These are phyloP conservation scores for Rhinogobio ventralis DNA, from an alignment of 2,797 vertebrate genomes.

Conservation along the genomic window DNA sequence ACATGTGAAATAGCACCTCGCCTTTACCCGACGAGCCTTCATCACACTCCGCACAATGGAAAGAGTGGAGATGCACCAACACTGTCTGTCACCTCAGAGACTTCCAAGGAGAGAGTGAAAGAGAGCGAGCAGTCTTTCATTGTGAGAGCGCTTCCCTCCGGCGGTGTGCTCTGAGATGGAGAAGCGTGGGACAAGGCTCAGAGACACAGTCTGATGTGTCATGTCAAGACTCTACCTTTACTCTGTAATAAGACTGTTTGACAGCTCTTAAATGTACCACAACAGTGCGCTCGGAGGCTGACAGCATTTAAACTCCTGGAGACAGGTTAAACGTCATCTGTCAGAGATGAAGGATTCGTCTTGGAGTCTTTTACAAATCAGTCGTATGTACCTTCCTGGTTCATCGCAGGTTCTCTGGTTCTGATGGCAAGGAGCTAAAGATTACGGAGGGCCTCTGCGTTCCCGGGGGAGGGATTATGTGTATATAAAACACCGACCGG, in stretches of 20 bases:
- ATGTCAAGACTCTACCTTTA: slow-evolving; percentile 61
- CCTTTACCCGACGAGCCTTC: slow-evolving; percentile 76
- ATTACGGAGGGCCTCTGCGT: not conserved
- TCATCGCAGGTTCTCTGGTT: not conserved
- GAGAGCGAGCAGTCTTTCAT: slow-evolving; percentile 52
- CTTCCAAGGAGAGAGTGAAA: slow-evolving; percentile 31
- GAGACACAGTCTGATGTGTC: slow-evolving; percentile 55
- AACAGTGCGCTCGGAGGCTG: slow-evolving; percentile 58
- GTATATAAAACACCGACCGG: slow-evolving; percentile 32
- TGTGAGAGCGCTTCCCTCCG: slow-evolving; percentile 66
- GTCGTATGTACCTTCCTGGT: slow-evolving; percentile 1
- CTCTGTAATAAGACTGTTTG: slow-evolving; percentile 56
- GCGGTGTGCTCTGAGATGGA: slow-evolving; percentile 62
- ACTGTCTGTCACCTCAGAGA: slow-evolving; percentile 67
- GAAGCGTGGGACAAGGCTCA: slow-evolving; percentile 56
- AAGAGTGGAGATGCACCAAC: slow-evolving; percentile 65
- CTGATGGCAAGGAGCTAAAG: slow-evolving; percentile 26
- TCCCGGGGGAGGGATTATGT: slow-evolving; percentile 30
- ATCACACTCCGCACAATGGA: slow-evolving; percentile 66
- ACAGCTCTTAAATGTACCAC: slow-evolving; percentile 59
- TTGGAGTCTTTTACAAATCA: slow-evolving; percentile 37
- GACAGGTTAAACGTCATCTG: slow-evolving; percentile 51
- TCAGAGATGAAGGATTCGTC: slow-evolving; percentile 49
- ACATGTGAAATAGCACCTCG: slow-evolving; percentile 79
- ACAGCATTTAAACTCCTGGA: slow-evolving; percentile 48